Percentiles rank a stretch among this genome's conserved stretches.
phyloP scores from a whole-genome alignment of 2,888 invertebrate species.

The Perithous albicinctus region DNA sequence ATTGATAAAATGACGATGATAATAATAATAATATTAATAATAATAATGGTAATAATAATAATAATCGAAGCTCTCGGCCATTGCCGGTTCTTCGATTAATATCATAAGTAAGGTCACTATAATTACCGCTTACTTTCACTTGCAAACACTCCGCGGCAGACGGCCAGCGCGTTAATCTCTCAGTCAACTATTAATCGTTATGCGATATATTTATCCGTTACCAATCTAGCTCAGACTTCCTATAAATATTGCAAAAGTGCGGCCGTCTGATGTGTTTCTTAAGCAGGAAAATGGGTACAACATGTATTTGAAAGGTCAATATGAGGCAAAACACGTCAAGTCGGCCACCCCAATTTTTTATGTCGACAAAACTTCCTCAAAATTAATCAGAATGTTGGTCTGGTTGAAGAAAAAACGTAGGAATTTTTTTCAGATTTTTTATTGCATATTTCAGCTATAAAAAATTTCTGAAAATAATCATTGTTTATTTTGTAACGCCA shows the following conservation, averaged over 20 bases:
- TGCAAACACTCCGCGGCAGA: constrained; percentile 57
- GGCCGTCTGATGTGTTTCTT: neutral
- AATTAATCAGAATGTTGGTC: too few species aligned
- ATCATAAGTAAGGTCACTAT: constrained; percentile 64
- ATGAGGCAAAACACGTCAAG: too few species aligned
- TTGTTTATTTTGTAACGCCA: too few species aligned
- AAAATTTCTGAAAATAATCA: too few species aligned
- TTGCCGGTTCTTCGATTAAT: constrained; percentile 55
- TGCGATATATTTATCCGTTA: constrained; percentile 62
- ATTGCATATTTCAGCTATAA: too few species aligned
- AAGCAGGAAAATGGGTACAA: neutral
- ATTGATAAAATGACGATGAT: constrained; percentile 33
- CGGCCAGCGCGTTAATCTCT: constrained; percentile 40
- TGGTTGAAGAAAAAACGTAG: too few species aligned
- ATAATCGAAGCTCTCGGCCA: constrained; percentile 33
- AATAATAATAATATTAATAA: constrained; percentile 21
- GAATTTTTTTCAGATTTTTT: too few species aligned
- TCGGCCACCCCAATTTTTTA: too few species aligned
- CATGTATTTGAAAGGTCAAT: too few species aligned
- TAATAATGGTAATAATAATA: constrained; percentile 2
- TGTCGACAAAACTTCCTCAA: too few species aligned
- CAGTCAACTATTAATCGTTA: constrained; percentile 54
- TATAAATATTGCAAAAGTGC: constrained; percentile 4
- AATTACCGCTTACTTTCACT: constrained; percentile 63
- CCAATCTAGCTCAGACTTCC: constrained; percentile 19